Evolutionary conservation across 2,797 vertebrate genomes (phyloP).

Genomic region (Helostoma temminkii): DNA sequence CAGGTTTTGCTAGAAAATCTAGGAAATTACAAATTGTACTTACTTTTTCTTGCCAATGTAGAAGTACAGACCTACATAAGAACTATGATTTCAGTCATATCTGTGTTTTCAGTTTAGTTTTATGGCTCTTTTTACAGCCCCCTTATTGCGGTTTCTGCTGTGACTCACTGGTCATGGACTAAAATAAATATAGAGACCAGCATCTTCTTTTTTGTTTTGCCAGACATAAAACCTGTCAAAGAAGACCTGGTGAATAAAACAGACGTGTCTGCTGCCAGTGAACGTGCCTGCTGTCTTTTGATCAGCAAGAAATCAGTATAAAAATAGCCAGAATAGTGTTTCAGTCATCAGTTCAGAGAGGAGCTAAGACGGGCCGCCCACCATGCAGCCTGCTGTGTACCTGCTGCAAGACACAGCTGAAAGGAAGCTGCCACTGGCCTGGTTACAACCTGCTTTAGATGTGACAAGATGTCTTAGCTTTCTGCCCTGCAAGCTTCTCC

Average conservation of each 20-base stretch:
- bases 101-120: constrained; percentile 64
- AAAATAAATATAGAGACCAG: constrained; percentile 56
- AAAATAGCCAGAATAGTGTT: constrained; percentile 70
- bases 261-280: constrained; percentile 38
- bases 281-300: constrained; percentile 52
- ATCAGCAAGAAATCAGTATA: constrained; percentile 59
- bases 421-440: constrained; percentile 59
- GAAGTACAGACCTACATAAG: constrained; percentile 21
- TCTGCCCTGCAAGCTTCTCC: constrained; percentile 52
- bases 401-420: constrained; percentile 59
- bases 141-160: constrained; percentile 33
- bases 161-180: constrained; percentile 53
- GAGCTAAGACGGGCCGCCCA: constrained; percentile 51
- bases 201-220: constrained; percentile 9
- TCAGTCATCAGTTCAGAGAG: constrained; percentile 56
- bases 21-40: too few relatives aligned
- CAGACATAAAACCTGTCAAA: constrained; percentile 38
- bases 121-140: constrained; percentile 54
- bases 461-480: constrained; percentile 60
- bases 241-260: constrained; percentile 23
- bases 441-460: constrained; percentile 64
- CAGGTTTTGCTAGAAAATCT: too few relatives aligned
- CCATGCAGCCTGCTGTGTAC: constrained; percentile 55
- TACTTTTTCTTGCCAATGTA: too few relatives aligned
- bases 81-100: constrained; percentile 33